Conservation (phyloP, 2,797 vertebrate genomes). For the Gephyroberyx darwinii region DNA sequence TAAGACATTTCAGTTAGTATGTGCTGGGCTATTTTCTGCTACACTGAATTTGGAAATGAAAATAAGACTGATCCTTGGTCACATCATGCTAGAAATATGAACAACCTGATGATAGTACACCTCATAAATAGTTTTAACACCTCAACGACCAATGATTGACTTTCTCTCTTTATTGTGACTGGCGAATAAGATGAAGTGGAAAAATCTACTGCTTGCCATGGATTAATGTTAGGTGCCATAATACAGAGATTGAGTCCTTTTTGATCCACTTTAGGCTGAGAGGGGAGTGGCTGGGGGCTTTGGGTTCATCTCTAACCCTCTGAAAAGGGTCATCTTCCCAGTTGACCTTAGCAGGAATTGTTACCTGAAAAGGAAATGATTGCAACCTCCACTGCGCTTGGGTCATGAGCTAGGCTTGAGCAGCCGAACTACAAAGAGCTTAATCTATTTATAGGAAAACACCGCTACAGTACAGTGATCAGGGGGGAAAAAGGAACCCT, state of each 20-base stretch:
- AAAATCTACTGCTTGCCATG: slow-evolving; percentile 43
- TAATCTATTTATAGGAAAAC: slow-evolving; percentile 86
- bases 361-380: slow-evolving; percentile 80
- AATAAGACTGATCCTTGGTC: slow-evolving; percentile 49
- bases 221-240: slow-evolving; percentile 34
- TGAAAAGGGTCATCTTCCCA: slow-evolving; percentile 66
- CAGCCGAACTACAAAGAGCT: slow-evolving; percentile 71
- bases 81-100: slow-evolving; percentile 55
- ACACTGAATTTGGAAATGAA: slow-evolving; percentile 72
- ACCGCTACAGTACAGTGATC: slow-evolving; percentile 74
- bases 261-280: slow-evolving; percentile 30
- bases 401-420: slow-evolving; percentile 68
- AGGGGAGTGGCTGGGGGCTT: slow-evolving; percentile 53
- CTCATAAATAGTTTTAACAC: slow-evolving; percentile 51
- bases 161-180: slow-evolving; percentile 45
- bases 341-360: slow-evolving; percentile 65
- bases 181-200: slow-evolving; percentile 34
- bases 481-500: slow-evolving; percentile 58
- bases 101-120: slow-evolving; percentile 41
- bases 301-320: slow-evolving; percentile 70
- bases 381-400: slow-evolving; percentile 71
- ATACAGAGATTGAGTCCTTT: slow-evolving; percentile 32
- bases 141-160: slow-evolving; percentile 41
- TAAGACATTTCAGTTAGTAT: slow-evolving; percentile 54
- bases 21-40: slow-evolving; percentile 60